phyloP scores from a whole-genome alignment of 2,797 vertebrate genomes.

The Dicrostonyx torquatus region DNA sequence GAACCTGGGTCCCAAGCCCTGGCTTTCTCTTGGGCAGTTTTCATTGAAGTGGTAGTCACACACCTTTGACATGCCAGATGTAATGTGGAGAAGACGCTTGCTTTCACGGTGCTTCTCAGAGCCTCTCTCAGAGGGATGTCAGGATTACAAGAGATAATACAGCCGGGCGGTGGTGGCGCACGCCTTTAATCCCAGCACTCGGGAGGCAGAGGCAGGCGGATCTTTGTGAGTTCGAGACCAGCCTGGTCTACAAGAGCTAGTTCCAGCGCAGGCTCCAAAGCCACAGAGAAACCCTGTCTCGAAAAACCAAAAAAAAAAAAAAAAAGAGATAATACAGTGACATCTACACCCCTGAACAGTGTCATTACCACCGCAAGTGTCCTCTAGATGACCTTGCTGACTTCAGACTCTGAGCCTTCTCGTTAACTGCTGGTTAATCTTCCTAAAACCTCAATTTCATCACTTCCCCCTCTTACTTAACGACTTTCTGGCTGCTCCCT shows the following conservation, averaged over 20 bases:
- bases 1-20: neutral
- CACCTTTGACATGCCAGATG: neutral
- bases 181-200: no score
- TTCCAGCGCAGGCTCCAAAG: no score
- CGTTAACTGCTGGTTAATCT: constrained; percentile 37
- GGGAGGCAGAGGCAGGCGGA: no score
- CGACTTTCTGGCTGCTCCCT: neutral
- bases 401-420: neutral
- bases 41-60: neutral
- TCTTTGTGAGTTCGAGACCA: no score
- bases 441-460: constrained; percentile 17
- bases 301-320: no score
- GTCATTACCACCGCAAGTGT: neutral
- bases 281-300: no score
- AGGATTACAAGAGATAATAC: neutral
- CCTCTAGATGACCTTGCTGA: constrained; percentile 5
- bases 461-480: neutral
- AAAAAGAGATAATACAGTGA: neutral
- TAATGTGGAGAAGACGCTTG: neutral
- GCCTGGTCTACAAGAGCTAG: no score
- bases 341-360: neutral
- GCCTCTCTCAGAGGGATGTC: neutral
- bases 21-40: neutral
- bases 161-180: no score
- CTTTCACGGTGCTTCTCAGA: neutral